Base-by-base conservation (phyloP, 2,113 vertebrate species). In the Salvelinus alpinus region DNA sequence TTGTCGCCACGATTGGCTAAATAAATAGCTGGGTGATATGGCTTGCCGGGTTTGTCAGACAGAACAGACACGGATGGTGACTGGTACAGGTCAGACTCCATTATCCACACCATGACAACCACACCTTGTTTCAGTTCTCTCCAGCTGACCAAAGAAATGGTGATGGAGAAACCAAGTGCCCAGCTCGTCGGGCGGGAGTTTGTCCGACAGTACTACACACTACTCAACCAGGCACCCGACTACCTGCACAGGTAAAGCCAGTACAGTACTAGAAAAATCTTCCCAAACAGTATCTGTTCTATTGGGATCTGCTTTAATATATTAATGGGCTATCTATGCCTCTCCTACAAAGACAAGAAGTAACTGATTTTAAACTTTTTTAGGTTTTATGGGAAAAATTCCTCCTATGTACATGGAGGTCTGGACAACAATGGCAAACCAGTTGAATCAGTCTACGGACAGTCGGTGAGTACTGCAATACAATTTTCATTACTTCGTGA, bases 151-250 rank as follows among this genome's bases (percentile, higher is more conserved):
- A 99, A 99, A 99, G 98, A 98, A 96, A 99, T 99, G 98, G 98
- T 99, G 95, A 99, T 99, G 98, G 98, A 99, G 97, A 99, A 99
- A 96, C 98, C 98, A 95, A 99, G 97, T 98, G 97, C 97, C 97
- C 98, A 99, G 97, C 98, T 99, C 94, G 98, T 99, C 94, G 97
- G 98, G 98, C 96, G 97, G 95, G 98, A 99, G 88, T 99, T 99
- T 74, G 97, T 99, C 94, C 95, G 98, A 92, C 98, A 99, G 95
- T 99, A 99, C 88, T 99, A 99, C 87, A 99, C 97, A 16, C 94
- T 99, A 85, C 93, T 99, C 79, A 98, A 98, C 92, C 96, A 99
- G 92, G 97, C 97, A 72, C 97, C 98, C 16, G 97, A 99, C 89
- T 99, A 96, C 85, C 94, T 99, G 82, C 97, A 99, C 93, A 96